Base-by-base conservation (phyloP, 2,797 vertebrate species). In the Periparus ater region DNA sequence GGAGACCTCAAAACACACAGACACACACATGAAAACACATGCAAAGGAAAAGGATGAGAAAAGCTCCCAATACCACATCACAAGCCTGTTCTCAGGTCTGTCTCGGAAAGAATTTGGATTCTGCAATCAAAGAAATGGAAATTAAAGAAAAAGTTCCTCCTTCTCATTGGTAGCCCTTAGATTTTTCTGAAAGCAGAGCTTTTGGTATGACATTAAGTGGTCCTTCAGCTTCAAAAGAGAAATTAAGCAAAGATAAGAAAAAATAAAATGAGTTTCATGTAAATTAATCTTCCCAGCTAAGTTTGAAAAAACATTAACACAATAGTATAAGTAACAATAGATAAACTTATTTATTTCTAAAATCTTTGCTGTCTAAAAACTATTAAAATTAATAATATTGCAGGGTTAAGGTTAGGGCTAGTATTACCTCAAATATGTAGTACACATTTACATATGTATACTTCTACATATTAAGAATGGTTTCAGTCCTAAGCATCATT, bases 21-120 rank as follows among this genome's bases (percentile, higher is more conserved):
- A n/a, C 4, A 3, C 3, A 11, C 7, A 0, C 7, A 23, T 25
- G 40, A 79, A 50, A 9, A 61, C 2, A 3, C 1, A 20, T 9
- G 16, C 22, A 77, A 82, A 70, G 62, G 22, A 85, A 75, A 66
- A 72, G 27, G 36, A 47, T 13, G 13, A 74, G 27, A 63, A 85
- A 74, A 73, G 23, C 8, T 80, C 23, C 60, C 45, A 1, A 32
- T 21, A 11, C 25, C 38, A 42, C 27, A 38, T 51, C 47, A 57
- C 15, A 40, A 62, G 32, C 17, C 54, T 27, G 25, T 34, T 6
- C 70, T 34, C 40, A 40, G 14, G 25, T 45, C 23, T 62, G 30
- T 22, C 71, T 30, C 71, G 85, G 40, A 54, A 72, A 71, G 13
- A 54, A 78, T 38, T 53, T 34, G 18, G 5, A 26, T 86, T 81